Conservation (phyloP, 2,888 invertebrate genomes). For the Xylocampa areola region DNA sequence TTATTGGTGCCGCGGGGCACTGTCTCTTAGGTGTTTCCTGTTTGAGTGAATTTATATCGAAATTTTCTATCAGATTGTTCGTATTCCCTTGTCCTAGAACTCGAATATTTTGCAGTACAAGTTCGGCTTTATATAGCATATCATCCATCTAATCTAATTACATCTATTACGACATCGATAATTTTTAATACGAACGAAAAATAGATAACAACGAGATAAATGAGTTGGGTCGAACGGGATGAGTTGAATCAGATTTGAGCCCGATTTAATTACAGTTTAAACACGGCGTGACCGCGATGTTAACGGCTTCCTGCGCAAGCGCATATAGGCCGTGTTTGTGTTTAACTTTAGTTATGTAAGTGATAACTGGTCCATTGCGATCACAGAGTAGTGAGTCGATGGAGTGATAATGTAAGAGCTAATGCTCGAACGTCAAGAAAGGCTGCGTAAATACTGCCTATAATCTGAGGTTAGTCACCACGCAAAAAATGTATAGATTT, state of each 20-base stretch:
- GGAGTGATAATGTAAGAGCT: constrained; percentile 2
- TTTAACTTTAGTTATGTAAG: constrained; percentile 75
- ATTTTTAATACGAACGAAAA: constrained; percentile 37
- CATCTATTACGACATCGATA: constrained; percentile 15
- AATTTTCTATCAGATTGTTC: background rate
- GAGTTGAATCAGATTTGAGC: constrained; percentile 76
- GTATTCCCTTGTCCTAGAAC: background rate
- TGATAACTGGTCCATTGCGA: constrained; percentile 72
- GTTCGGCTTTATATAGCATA: too few relatives aligned
- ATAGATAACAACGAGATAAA: constrained; percentile 51
- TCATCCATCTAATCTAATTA: constrained; percentile 10
- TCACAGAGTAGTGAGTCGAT: constrained; percentile 11
- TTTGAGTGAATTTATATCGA: constrained; percentile 12
- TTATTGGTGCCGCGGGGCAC: constrained; percentile 55
- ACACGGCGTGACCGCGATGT: constrained; percentile 77
- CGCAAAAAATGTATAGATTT: too few relatives aligned
- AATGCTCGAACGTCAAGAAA: background rate
- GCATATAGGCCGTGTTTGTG: constrained; percentile 78
- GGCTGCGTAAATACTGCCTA: background rate
- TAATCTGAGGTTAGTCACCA: background rate
- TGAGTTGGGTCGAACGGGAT: constrained; percentile 56
- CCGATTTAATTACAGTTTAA: constrained; percentile 82
- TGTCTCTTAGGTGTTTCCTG: constrained; percentile 18
- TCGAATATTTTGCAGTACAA: too few relatives aligned
- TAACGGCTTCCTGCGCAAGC: constrained; percentile 81